phyloP scores from a whole-genome alignment of 92 coral and sea anemone species.

The Pocillopora grandis region DNA sequence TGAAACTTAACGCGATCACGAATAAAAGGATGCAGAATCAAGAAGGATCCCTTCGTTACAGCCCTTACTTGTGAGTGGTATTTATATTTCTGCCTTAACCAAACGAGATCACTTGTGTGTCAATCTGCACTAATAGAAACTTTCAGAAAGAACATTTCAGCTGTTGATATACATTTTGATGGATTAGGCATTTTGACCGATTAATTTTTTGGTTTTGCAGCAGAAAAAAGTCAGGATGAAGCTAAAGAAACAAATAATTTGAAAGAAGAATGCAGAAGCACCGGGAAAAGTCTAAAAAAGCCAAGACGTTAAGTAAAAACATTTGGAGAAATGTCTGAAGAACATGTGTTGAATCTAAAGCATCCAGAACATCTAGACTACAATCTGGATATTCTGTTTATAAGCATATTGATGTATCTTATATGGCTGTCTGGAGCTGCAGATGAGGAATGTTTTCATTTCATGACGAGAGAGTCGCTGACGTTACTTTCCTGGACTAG shows the following conservation, averaged over 20 bases:
- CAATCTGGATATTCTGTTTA: slow-evolving; percentile 86
- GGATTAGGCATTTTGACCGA: too few relatives aligned
- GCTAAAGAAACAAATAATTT: neutral
- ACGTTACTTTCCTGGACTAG: too few relatives aligned
- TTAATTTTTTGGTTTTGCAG: too few relatives aligned
- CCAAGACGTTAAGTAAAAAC: slow-evolving; percentile 22
- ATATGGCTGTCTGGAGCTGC: too few relatives aligned
- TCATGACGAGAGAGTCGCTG: too few relatives aligned
- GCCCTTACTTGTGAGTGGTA: slow-evolving; percentile 74
- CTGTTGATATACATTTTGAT: too few relatives aligned
- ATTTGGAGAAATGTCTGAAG: slow-evolving; percentile 89
- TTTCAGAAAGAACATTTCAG: too few relatives aligned
- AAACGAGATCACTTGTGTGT: neutral
- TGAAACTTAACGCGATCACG: neutral
- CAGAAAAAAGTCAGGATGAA: neutral
- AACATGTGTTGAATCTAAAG: slow-evolving; percentile 65
- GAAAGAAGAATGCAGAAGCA: too few relatives aligned
- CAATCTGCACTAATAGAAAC: too few relatives aligned
- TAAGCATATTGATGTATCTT: slow-evolving; percentile 41
- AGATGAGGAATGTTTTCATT: too few relatives aligned
- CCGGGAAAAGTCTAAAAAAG: slow-evolving; percentile 32
- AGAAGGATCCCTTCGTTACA: slow-evolving; percentile 42
- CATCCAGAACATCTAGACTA: slow-evolving; percentile 85
- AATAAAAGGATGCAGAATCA: slow-evolving; percentile 19
- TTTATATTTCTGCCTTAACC: neutral